Conservation (phyloP, 2,113 vertebrate species). For the Callithrix jacchus region DNA sequence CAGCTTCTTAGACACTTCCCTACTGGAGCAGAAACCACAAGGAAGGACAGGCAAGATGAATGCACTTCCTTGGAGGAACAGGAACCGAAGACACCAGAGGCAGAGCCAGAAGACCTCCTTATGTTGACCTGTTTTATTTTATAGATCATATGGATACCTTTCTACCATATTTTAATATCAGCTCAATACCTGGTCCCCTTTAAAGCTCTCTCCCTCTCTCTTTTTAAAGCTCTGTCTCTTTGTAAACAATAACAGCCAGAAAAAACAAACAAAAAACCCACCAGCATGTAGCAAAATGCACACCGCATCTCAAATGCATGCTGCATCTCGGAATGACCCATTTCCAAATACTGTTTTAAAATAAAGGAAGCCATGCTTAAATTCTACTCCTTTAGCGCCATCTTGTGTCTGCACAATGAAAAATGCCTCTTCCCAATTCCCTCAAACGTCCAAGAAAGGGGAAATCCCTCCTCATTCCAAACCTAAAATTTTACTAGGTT, state of each 20-base stretch:
- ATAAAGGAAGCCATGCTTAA: not conserved
- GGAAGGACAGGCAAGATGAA: not conserved
- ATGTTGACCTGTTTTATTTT: not conserved
- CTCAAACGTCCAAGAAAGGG: not conserved
- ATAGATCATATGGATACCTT: not conserved
- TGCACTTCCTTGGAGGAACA: rapidly evolving
- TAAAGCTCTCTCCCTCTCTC: not conserved
- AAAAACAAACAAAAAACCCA: not conserved
- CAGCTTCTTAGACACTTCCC: not conserved
- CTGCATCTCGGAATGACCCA: not conserved
- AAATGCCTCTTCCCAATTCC: not conserved
- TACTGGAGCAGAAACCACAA: not conserved
- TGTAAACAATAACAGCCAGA: not conserved
- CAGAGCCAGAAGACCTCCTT: not conserved
- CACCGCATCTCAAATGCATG: not conserved
- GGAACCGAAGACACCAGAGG: not conserved
- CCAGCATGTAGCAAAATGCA: not conserved
- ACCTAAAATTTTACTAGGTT: not conserved
- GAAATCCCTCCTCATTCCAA: not conserved
- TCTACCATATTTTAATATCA: not conserved
- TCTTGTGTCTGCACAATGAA: not conserved
- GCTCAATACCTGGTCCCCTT: not conserved
- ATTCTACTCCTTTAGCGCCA: not conserved
- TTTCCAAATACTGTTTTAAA: not conserved
- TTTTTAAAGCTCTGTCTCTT: not conserved